Evolutionary conservation across 1,140 invertebrate genomes (phyloP).

Genomic region (Doryteuthis pealeii): DNA sequence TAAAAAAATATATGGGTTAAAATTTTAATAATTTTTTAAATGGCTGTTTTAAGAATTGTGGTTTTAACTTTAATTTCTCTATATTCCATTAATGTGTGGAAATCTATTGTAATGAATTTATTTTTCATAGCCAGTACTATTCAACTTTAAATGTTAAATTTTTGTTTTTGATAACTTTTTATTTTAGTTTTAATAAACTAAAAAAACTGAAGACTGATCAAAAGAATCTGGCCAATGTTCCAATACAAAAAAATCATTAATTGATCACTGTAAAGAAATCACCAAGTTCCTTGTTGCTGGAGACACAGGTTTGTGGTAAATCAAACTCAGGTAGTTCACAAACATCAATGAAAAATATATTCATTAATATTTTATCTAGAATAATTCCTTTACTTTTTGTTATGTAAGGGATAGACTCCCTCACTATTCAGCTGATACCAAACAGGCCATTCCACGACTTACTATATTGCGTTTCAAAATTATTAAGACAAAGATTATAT

Average conservation of each 20-base stretch:
- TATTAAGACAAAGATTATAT: too few relatives aligned
- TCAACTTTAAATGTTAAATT: not conserved
- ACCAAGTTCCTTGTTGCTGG: conserved; percentile 81
- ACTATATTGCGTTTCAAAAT: too few relatives aligned
- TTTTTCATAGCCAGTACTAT: not conserved
- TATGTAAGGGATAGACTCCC: too few relatives aligned
- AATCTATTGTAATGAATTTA: not conserved
- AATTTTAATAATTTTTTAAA: not conserved
- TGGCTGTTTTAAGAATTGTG: not conserved
- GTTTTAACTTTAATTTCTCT: not conserved
- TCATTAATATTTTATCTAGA: too few relatives aligned
- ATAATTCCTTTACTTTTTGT: too few relatives aligned
- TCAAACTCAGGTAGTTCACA: conserved; percentile 77
- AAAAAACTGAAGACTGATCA: conserved; percentile 80
- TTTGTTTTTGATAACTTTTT: not conserved
- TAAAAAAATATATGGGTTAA: not conserved
- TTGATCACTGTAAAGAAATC: conserved; percentile 70
- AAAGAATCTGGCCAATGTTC: conserved; percentile 81
- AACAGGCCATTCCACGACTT: too few relatives aligned
- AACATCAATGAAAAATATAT: too few relatives aligned
- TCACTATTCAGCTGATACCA: too few relatives aligned
- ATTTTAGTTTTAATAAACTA: conserved; percentile 66
- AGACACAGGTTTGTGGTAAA: conserved; percentile 96
- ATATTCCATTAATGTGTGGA: not conserved
- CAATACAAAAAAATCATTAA: conserved; percentile 75